These are phyloP conservation scores for Leptura quadrifasciata DNA, from an alignment of 2,888 invertebrate genomes.

Conservation along the genomic window DNA sequence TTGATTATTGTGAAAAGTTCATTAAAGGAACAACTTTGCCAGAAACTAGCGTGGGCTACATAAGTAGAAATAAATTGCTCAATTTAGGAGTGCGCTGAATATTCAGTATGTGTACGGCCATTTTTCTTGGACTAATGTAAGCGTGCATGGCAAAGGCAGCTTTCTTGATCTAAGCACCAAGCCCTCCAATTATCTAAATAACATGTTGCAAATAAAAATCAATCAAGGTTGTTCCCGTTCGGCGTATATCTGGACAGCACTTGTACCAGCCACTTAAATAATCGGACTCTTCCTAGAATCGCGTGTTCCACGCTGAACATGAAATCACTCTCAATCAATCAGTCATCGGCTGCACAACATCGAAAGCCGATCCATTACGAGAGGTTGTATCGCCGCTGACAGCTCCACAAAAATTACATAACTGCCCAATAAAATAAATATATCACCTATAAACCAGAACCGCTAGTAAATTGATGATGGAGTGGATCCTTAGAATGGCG, in stretches of 20 bases:
- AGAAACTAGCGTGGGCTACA: background rate
- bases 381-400: constrained; percentile 53
- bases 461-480: constrained; percentile 41
- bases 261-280: constrained; percentile 65
- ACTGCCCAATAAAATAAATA: constrained; percentile 57
- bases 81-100: background rate
- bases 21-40: background rate
- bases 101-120: background rate
- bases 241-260: constrained; percentile 60
- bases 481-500: constrained; percentile 30
- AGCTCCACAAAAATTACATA: constrained; percentile 53
- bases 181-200: constrained; percentile 47
- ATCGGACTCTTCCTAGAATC: constrained; percentile 61
- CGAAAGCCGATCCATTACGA: constrained; percentile 62
- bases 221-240: constrained; percentile 47
- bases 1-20: background rate
- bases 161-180: constrained; percentile 18
- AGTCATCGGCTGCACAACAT: constrained; percentile 60
- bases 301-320: constrained; percentile 61
- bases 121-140: background rate
- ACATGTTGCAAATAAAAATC: constrained; percentile 49
- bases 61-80: constrained; percentile 7
- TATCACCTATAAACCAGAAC: constrained; percentile 42
- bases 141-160: background rate
- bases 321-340: constrained; percentile 66